Conservation (phyloP, 2,888 invertebrate species). For the Lepidochrysops patricia region DNA sequence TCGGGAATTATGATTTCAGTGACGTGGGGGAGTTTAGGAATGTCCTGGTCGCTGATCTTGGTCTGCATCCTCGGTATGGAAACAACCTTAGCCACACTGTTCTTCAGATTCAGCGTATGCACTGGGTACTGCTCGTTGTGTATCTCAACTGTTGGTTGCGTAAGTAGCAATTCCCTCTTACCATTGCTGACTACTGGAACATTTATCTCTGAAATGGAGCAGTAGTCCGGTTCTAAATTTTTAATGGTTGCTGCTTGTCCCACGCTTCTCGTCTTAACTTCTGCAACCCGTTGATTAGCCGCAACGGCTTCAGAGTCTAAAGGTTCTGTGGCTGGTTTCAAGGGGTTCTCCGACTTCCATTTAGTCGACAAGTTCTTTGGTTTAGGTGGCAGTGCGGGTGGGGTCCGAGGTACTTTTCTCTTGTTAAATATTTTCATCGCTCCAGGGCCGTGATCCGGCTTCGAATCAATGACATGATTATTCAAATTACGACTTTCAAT, state of each 20-base stretch:
- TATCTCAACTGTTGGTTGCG: conserved; percentile 70
- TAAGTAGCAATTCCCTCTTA: conserved; percentile 68
- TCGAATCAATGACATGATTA: conserved; percentile 66
- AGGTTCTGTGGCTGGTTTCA: conserved; percentile 55
- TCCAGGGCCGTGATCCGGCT: conserved; percentile 49
- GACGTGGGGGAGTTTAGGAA: conserved; percentile 83
- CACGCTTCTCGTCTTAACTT: conserved; percentile 70
- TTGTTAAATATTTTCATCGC: conserved; percentile 68
- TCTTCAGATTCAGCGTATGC: conserved; percentile 51
- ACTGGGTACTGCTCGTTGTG: conserved; percentile 67
- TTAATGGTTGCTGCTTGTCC: conserved; percentile 66
- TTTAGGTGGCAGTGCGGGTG: conserved; percentile 86
- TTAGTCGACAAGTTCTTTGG: conserved; percentile 82
- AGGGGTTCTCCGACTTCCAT: conserved; percentile 74
- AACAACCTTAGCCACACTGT: conserved; percentile 63
- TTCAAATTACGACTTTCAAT: conserved; percentile 54
- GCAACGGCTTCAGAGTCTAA: conserved; percentile 74
- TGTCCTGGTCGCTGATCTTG: conserved; percentile 74
- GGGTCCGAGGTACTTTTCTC: conserved; percentile 77
- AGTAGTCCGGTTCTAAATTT: conserved; percentile 80
- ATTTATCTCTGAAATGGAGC: conserved; percentile 84
- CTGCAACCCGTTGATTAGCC: conserved; percentile 74
- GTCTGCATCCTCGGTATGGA: conserved; percentile 61
- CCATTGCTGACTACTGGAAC: conserved; percentile 76
- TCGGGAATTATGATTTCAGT: conserved; percentile 83